These are phyloP conservation scores for Hepsetus odoe DNA, from an alignment of 2,113 vertebrate species.

Conservation along the genomic window DNA sequence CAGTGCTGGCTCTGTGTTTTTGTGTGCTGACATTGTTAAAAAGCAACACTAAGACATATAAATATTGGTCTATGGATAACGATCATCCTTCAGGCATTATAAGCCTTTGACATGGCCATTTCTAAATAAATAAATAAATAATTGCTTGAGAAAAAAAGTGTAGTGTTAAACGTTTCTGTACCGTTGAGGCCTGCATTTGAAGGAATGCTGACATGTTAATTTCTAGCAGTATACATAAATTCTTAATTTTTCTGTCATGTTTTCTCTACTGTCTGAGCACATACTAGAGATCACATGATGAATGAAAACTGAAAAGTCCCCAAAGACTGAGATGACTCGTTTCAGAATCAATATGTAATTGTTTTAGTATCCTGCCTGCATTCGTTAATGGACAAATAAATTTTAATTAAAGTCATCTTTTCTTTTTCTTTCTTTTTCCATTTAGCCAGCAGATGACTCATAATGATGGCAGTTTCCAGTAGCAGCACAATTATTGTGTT, in stretches of 20 bases:
- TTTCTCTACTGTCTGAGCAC: conserved; percentile 27
- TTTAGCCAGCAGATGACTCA: neutral
- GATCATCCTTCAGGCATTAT: conserved; percentile 26
- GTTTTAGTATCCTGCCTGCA: conserved; percentile 23
- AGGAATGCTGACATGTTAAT: conserved; percentile 49
- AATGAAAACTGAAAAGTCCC: neutral
- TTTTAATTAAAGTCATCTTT: conserved; percentile 34
- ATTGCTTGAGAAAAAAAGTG: too few species aligned
- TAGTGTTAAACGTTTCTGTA: conserved; percentile 45
- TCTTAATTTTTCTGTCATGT: conserved; percentile 48
- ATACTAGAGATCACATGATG: conserved; percentile 8
- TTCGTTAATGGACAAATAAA: conserved; percentile 38
- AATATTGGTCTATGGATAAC: conserved; percentile 41
- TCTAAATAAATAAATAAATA: too few species aligned
- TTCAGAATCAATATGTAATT: conserved; percentile 50
- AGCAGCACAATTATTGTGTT: neutral
- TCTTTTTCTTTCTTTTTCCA: neutral
- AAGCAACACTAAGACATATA: conserved; percentile 40
- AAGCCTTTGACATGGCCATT: neutral
- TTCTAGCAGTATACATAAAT: conserved; percentile 47
- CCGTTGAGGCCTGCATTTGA: conserved; percentile 24
- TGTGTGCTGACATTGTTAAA: conserved; percentile 33
- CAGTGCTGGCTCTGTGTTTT: neutral
- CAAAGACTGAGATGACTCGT: conserved; percentile 6
- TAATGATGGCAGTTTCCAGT: neutral